Percentiles rank a stretch among this genome's conserved stretches.
phyloP scores from a whole-genome alignment of 2,797 vertebrate species.

The Buphagus erythrorhynchus region DNA sequence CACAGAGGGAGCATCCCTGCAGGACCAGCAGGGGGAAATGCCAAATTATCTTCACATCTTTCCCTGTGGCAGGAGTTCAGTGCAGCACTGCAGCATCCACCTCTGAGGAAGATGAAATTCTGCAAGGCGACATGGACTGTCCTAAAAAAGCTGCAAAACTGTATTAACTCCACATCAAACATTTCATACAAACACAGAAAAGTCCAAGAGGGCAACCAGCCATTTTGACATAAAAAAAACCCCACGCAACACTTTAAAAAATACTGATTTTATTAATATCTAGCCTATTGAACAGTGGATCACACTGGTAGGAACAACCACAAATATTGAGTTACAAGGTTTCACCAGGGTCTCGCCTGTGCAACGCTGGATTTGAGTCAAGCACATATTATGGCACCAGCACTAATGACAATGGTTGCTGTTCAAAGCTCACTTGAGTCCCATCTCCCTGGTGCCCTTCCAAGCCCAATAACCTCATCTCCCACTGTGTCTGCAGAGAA shows the following conservation, averaged over 20 bases:
- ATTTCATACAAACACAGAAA: neutral
- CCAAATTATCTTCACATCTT: neutral
- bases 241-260: neutral
- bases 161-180: neutral
- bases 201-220: neutral
- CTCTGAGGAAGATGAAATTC: neutral
- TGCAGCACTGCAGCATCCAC: neutral
- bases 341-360: neutral
- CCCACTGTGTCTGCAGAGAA: neutral
- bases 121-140: neutral
- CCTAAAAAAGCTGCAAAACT: neutral
- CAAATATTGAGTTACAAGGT: neutral
- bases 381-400: neutral
- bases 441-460: neutral
- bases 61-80: neutral
- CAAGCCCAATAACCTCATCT: neutral
- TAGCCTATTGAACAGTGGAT: constrained; percentile 18
- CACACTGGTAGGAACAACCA: constrained; percentile 24
- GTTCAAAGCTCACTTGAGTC: neutral
- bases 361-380: neutral
- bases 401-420: neutral
- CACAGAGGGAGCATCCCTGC: neutral
- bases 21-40: neutral
- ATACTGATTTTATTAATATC: constrained; percentile 43
- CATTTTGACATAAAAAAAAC: neutral